Conservation (phyloP, 2,113 vertebrate species). For the Ovis aries region ARS-UI_Ramb_v3.0 NC_056066.1:71793001-71793500, state of each 20-base stretch:
- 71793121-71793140: not conserved
- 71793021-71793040: constrained; percentile 79
- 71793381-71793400: not conserved
- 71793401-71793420: not conserved
- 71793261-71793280: not conserved
- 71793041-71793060: constrained; percentile 75
- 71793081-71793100: constrained; percentile 66
- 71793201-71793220: not conserved
- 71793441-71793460: not conserved
- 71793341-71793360: not conserved
- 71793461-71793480: not conserved
- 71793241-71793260: not conserved
- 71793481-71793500: not conserved
- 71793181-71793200: not conserved
- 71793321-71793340: not conserved
- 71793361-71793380: not conserved
- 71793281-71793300: not conserved
- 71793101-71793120: constrained; percentile 47
- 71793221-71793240: not conserved
- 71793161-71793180: not conserved
- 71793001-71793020: constrained; percentile 74
- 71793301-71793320: not conserved
- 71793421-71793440: not conserved
- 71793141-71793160: not conserved
- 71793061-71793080: constrained; percentile 75